Evolutionary conservation across 2,113 vertebrate genomes (phyloP).

Genomic region (Rafetus swinhoei): DNA sequence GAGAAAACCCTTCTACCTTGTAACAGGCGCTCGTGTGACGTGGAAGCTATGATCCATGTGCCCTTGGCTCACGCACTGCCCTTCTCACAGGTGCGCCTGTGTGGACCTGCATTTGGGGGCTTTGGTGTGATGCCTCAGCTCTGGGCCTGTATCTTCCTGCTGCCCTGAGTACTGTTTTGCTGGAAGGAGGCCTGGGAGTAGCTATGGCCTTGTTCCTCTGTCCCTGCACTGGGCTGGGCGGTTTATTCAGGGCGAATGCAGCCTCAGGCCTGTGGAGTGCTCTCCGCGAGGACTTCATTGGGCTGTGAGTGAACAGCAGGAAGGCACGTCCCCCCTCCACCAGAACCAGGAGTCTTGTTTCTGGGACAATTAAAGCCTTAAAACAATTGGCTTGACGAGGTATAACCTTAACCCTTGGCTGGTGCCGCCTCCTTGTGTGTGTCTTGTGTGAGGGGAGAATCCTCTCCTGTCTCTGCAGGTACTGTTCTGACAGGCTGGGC

Average conservation of each 20-base stretch:
- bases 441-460: neutral
- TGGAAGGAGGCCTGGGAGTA: neutral
- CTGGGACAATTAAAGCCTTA: neutral
- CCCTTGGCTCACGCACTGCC: neutral
- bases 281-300: fast-evolving
- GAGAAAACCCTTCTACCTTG: neutral
- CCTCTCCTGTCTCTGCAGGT: neutral
- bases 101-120: neutral
- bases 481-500: fast-evolving
- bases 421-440: neutral
- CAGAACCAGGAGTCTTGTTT: fast-evolving
- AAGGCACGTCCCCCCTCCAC: fast-evolving
- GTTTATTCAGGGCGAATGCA: fast-evolving
- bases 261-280: neutral
- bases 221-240: fast-evolving
- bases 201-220: neutral
- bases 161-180: neutral
- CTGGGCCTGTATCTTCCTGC: neutral
- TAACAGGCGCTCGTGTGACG: neutral
- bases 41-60: neutral
- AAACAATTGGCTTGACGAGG: neutral
- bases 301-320: fast-evolving
- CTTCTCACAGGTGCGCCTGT: fast-evolving
- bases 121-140: neutral
- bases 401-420: neutral